A percentile compares a stretch with the other conserved stretches of the same genome.
Evolutionary conservation across 2,797 vertebrate genomes (phyloP).

Genomic region (Pseudochirops cupreus): DNA sequence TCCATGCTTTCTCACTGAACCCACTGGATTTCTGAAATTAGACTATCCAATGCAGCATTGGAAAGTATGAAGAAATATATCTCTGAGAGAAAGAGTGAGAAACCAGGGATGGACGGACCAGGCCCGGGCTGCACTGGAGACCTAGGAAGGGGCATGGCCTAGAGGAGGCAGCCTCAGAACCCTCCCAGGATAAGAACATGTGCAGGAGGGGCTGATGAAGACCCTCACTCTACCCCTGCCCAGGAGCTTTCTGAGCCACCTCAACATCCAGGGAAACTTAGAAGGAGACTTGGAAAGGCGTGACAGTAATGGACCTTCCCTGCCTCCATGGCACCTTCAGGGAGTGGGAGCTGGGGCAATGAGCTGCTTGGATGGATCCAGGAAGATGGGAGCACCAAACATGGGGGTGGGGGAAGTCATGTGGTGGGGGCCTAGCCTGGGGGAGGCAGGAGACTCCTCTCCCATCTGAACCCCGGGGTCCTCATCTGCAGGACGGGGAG

Average conservation of each 20-base stretch:
- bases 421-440: neutral
- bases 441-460: too few species aligned
- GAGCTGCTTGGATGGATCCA: neutral
- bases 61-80: neutral
- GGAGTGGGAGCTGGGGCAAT: too few species aligned
- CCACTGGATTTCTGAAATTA: neutral
- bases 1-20: neutral
- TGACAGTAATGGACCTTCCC: neutral
- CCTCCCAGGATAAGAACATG: neutral
- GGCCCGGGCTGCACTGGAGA: too few species aligned
- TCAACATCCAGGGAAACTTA: neutral
- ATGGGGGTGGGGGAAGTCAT: neutral
- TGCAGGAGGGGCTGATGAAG: neutral
- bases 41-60: neutral
- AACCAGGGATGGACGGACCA: neutral
- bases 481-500: neutral
- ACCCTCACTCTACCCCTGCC: too few species aligned
- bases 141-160: neutral
- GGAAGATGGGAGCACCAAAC: neutral
- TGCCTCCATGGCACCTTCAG: too few species aligned
- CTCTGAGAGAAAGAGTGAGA: too few species aligned
- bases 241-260: neutral
- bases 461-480: too few species aligned
- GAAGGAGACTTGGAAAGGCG: neutral
- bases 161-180: constrained; percentile 19